Percentiles rank a stretch among this genome's conserved stretches.
phyloP scores from a whole-genome alignment of 2,113 vertebrate genomes.

The Orcinus orca region DNA sequence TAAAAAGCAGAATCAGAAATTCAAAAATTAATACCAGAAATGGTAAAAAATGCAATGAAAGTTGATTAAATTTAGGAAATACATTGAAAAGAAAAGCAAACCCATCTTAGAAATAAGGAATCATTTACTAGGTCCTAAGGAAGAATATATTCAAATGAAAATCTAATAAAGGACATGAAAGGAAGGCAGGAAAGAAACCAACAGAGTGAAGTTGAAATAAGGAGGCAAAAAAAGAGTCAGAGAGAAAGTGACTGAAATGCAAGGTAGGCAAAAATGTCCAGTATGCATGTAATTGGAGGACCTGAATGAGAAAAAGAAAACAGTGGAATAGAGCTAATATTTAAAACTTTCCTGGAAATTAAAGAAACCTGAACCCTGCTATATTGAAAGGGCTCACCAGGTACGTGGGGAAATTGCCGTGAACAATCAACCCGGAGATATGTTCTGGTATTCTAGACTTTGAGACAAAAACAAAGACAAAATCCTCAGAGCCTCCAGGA shows the following conservation, averaged over 20 bases:
- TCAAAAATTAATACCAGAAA: not conserved
- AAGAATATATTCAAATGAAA: not conserved
- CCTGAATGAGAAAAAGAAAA: not conserved
- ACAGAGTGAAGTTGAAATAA: not conserved
- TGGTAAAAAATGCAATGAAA: not conserved
- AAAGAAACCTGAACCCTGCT: not conserved
- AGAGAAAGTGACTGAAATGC: not conserved
- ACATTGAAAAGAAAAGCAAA: not conserved
- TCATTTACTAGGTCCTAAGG: not conserved
- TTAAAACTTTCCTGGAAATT: not conserved
- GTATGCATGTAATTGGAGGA: not conserved
- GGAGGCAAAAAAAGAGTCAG: not conserved
- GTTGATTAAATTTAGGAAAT: not conserved
- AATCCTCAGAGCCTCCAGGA: not conserved
- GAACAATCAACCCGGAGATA: not conserved
- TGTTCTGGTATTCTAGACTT: not conserved
- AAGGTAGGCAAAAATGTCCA: not conserved
- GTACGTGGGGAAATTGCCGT: not conserved
- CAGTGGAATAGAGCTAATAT: not conserved
- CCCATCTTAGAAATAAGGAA: not conserved
- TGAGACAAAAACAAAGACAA: not conserved
- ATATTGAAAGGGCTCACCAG: not conserved
- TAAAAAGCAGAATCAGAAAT: constrained; percentile 18
- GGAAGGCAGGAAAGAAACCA: not conserved
- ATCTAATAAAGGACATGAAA: not conserved